Base-by-base conservation (phyloP, 64 coral and sea anemone genomes). In the Montipora foliosa region DNA sequence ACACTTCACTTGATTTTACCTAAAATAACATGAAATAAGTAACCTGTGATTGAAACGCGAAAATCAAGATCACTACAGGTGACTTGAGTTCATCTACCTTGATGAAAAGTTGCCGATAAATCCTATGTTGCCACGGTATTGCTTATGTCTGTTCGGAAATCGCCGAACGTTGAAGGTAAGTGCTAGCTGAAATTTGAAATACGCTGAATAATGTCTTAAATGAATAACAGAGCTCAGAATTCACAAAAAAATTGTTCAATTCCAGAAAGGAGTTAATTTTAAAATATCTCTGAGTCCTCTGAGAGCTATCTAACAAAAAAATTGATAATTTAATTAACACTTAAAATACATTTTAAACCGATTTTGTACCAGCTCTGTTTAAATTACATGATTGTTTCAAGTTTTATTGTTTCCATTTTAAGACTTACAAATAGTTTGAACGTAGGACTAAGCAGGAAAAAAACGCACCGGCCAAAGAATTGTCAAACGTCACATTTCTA, bases 111-210 rank as follows among this genome's bases (percentile, higher is more conserved):
- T 19, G 9, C 19, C 17, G 5, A 4, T 15, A 12, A 64, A 4
- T 71, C 45, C 47, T 69, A 8, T 47, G 59, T 69, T 67, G 0
- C 10, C 45, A 20, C 15, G 15, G 5, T 4, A 5, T 17, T 8
- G 16, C 44, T 86, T 49, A 86, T 86, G 62, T 64, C 64, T 46
- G 47, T 44, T 5, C 45, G 19, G 17, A 86, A 86, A 49, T 49
- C 47, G 45, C 45, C 60, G 66, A 68, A 20, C 17, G 47, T 49
- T 51, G 66, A 86, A 86, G 82, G 82, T 86, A 86, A 47, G 66
- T 7, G 61, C 9, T 15, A 64, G 9, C 61, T 11, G 61, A 12
- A 64, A 7, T 55, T 55, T 11, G 9, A 15, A 64, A 12, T 4
- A 14, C 1, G 14, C 61, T 57, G 6, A 64, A 64, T 64, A 11